A percentile compares a stretch with the other conserved stretches of the same genome.
phyloP scores from a whole-genome alignment of 2,888 invertebrate genomes.

The Heterodera filipjevi region DNA sequence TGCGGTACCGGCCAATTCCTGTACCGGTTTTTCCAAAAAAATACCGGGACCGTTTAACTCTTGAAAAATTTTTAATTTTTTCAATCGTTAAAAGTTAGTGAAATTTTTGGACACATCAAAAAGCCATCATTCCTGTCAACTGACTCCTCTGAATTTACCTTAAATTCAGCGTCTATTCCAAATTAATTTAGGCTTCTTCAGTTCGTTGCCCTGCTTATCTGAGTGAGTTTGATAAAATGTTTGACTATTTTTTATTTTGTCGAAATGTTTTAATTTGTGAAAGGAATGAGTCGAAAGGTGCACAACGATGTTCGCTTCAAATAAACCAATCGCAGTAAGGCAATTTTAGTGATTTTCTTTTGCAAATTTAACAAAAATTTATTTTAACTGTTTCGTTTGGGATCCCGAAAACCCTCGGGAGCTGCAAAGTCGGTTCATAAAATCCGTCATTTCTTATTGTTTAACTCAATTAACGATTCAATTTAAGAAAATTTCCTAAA shows the following conservation, averaged over 20 bases:
- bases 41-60: too few species aligned
- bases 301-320: constrained; percentile 43
- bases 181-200: constrained; percentile 44
- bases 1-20: too few species aligned
- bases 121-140: neutral
- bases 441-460: too few species aligned
- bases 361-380: neutral
- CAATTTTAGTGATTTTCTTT: neutral
- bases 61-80: too few species aligned
- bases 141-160: too few species aligned
- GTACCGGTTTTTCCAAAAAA: too few species aligned
- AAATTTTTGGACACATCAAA: too few species aligned
- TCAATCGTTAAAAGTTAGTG: too few species aligned
- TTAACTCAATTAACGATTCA: too few species aligned
- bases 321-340: constrained; percentile 46
- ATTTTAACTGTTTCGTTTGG: too few species aligned
- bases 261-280: neutral
- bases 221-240: constrained; percentile 39
- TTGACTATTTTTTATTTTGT: neutral
- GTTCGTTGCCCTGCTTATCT: constrained; percentile 39
- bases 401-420: too few species aligned
- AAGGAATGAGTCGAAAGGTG: constrained; percentile 48
- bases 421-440: too few species aligned
- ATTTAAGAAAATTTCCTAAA: neutral
- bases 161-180: neutral